phyloP scores from a whole-genome alignment of 2,797 vertebrate genomes.

The Meda fulgida region DNA sequence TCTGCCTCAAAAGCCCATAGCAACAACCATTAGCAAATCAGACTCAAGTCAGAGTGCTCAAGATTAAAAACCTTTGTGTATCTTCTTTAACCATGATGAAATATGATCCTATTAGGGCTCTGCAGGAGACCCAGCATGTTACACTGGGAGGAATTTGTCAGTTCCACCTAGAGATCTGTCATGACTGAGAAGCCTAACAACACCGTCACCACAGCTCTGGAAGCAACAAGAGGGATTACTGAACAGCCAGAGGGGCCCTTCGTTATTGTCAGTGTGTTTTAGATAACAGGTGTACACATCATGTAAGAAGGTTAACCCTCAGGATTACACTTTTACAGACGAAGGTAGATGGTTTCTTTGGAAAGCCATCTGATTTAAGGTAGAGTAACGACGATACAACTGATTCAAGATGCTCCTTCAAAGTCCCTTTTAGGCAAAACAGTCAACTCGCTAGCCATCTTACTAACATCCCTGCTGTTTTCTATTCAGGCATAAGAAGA shows the following conservation, averaged over 20 bases:
- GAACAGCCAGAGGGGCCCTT: constrained; percentile 30
- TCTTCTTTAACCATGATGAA: constrained; percentile 38
- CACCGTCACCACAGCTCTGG: not conserved
- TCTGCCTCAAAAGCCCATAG: constrained; percentile 10
- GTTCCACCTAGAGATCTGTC: constrained; percentile 45
- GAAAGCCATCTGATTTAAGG: not conserved
- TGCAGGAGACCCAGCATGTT: constrained; percentile 31
- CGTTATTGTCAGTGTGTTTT: constrained; percentile 18
- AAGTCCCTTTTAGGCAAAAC: not conserved
- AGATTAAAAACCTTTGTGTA: constrained; percentile 13
- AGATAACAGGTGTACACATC: constrained; percentile 25
- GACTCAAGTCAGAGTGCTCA: not conserved
- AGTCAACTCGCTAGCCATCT: not conserved
- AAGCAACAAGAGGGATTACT: constrained; percentile 19
- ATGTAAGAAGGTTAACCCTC: constrained; percentile 3
- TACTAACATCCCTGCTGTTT: not conserved
- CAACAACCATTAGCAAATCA: constrained; percentile 31
- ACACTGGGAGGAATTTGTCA: constrained; percentile 40
- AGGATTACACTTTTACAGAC: constrained; percentile 10
- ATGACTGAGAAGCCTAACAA: constrained; percentile 43
- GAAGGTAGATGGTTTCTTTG: constrained; percentile 18
- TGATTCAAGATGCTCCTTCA: not conserved
- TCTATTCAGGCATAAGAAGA: not conserved
- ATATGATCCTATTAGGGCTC: constrained; percentile 40
- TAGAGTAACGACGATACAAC: not conserved